phyloP scores from a whole-genome alignment of 2,888 invertebrate genomes.

The Tetragnatha montana region DNA sequence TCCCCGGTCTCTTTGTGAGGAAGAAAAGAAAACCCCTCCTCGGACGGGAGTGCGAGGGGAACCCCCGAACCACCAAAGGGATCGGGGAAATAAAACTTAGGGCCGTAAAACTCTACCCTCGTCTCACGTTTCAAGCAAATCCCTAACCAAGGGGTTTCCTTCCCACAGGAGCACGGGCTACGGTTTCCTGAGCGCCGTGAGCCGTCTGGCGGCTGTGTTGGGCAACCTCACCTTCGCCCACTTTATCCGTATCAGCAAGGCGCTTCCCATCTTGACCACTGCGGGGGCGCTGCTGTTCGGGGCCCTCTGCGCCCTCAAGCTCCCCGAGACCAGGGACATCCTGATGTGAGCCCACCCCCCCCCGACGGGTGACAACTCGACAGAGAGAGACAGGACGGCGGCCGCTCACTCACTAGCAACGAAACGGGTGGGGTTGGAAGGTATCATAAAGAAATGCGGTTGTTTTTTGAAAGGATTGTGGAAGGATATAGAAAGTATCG shows the following conservation, averaged over 20 bases:
- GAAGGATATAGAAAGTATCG: too few relatives aligned
- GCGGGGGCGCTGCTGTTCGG: conserved; percentile 76
- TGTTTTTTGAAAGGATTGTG: too few relatives aligned
- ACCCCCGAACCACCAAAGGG: too few relatives aligned
- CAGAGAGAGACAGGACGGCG: not conserved
- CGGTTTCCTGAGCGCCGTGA: conserved; percentile 77
- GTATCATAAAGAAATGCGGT: too few relatives aligned
- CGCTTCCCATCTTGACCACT: conserved; percentile 77
- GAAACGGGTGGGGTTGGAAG: too few relatives aligned
- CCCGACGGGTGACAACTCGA: not conserved
- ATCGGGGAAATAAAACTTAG: too few relatives aligned
- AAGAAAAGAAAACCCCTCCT: too few relatives aligned
- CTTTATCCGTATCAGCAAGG: conserved; percentile 76
- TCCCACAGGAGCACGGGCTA: conserved; percentile 77
- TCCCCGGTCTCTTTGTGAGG: too few relatives aligned
- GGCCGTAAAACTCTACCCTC: too few relatives aligned
- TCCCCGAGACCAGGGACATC: conserved; percentile 77
- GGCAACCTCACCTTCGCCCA: conserved; percentile 77
- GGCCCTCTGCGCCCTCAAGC: conserved; percentile 76
- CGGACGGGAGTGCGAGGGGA: too few relatives aligned
- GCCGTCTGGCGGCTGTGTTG: conserved; percentile 77
- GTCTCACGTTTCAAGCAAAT: too few relatives aligned
- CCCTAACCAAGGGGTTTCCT: not conserved
- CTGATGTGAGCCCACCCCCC: conserved; percentile 74
- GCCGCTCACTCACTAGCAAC: not conserved